phyloP scores from a whole-genome alignment of 2,888 invertebrate genomes.

The Hypselothyrea guttata region DNA sequence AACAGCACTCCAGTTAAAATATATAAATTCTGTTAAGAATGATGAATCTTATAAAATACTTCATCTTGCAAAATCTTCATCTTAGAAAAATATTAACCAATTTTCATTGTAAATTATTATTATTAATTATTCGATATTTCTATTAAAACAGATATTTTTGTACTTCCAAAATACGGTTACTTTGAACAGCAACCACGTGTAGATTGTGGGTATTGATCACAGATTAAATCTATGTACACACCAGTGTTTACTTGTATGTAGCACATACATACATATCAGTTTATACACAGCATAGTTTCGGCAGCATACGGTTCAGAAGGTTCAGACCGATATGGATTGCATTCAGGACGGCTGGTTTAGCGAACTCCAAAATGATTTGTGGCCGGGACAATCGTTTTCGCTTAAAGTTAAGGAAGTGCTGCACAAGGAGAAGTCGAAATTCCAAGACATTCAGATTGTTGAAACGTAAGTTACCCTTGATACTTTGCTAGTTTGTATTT shows the following conservation, averaged over 20 bases:
- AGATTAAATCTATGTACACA: conserved; percentile 20
- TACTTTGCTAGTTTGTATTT: not conserved
- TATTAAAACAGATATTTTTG: conserved; percentile 15
- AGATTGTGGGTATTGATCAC: conserved; percentile 12
- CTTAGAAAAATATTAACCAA: too few relatives aligned
- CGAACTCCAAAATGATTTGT: conserved; percentile 92
- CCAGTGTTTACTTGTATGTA: not conserved
- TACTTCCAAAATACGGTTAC: conserved; percentile 30
- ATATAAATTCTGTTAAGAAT: too few relatives aligned
- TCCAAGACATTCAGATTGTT: conserved; percentile 92
- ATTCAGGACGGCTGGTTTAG: conserved; percentile 95
- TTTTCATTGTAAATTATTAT: too few relatives aligned
- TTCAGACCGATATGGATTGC: conserved; percentile 84
- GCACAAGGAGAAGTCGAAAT: conserved; percentile 90
- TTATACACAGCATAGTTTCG: not conserved
- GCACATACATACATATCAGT: not conserved
- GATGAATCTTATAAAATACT: too few relatives aligned
- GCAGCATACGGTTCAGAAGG: too few relatives aligned
- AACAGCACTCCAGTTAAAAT: too few relatives aligned
- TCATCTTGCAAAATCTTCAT: too few relatives aligned
- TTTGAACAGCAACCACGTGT: conserved; percentile 30
- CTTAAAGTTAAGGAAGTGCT: conserved; percentile 91
- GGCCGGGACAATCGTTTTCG: conserved; percentile 95
- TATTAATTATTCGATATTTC: conserved; percentile 4
- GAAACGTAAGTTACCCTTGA: conserved; percentile 86